Evolutionary conservation across 2,797 vertebrate species (phyloP).

Genomic region (Tinamus major): DNA sequence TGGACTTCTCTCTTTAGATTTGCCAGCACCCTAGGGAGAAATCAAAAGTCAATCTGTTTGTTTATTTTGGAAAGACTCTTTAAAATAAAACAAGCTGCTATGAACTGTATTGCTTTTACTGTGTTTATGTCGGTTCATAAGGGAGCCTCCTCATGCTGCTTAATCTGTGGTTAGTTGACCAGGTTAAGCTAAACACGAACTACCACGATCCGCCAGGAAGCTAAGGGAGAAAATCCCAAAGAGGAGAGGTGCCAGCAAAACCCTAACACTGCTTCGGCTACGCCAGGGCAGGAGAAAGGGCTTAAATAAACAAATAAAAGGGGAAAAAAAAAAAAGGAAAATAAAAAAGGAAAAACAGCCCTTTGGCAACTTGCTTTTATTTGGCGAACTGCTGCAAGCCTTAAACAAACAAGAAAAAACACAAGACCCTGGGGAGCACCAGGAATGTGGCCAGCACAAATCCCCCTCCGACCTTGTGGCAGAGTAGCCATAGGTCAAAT

Average conservation of each 20-base stretch:
- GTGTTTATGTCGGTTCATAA: not conserved
- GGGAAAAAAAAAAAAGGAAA: not conserved
- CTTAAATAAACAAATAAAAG: not conserved
- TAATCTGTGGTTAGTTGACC: accelerated
- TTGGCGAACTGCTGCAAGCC: not conserved
- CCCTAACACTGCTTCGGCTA: not conserved
- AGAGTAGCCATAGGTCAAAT: not conserved
- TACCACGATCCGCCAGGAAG: not conserved
- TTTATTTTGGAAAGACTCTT: not conserved
- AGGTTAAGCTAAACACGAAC: accelerated
- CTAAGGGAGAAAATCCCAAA: not conserved
- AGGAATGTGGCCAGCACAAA: not conserved
- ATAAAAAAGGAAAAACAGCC: too few species aligned
- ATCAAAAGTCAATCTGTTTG: not conserved
- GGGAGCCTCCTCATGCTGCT: not conserved
- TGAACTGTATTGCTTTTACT: not conserved
- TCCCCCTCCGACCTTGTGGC: not conserved
- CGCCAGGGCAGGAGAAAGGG: not conserved
- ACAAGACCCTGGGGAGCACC: not conserved
- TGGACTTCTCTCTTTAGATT: not conserved
- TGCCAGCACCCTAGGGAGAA: not conserved
- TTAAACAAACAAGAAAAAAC: not conserved
- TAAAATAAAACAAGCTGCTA: not conserved
- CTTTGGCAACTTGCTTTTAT: not conserved
- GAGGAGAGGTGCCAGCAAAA: not conserved